Evolutionary conservation across 2,113 vertebrate species (phyloP), one percentile per base, ranked within the genome.

Genomic region (Megaptera novaeangliae): DNA sequence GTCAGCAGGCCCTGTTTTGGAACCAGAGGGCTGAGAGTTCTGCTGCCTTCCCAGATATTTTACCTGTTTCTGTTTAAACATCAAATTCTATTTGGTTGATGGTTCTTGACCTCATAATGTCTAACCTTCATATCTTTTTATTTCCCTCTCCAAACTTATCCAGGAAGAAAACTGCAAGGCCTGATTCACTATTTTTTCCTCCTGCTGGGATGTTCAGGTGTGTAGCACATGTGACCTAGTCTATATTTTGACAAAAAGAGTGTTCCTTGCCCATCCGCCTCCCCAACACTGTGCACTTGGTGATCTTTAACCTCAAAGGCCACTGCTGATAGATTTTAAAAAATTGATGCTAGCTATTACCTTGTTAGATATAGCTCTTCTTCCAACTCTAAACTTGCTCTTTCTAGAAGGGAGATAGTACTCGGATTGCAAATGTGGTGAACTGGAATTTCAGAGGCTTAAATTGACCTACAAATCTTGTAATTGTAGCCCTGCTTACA

Each of bases 391-490:
- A 34, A 93, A 84, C 57, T 74, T 97, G 44, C 12, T 98, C 64
- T 98, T 98, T 97, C 81, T 95, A 78, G 83, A 98, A 57, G 96
- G 94, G 97, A 96, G 97, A 85, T 95, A 98, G 95, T 94, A 63
- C 92, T 97, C 84, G 23, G 92, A 69, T 95, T 96, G 83, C 97
- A 98, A 86, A 97, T 0, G 1, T 89, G 74, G 74, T 75, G 93
- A 97, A 75, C 84, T 98, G 95, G 96, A 98, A 98, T 98, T 98
- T 97, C 92, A 98, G 96, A 68, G 3, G 18, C 94, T 96, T 81
- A 77, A 97, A 18, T 34, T 98, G 96, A 97, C 93, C 96, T 97
- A 0, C 89, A 97, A 88, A 71, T 98, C 90, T 96, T 96, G 87
- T 98, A 95, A 94, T 75, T 97, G 87, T 75, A 69, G 49, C 86